Conservation (phyloP, 2,797 vertebrate genomes). For the Poeciliopsis infans region DNA sequence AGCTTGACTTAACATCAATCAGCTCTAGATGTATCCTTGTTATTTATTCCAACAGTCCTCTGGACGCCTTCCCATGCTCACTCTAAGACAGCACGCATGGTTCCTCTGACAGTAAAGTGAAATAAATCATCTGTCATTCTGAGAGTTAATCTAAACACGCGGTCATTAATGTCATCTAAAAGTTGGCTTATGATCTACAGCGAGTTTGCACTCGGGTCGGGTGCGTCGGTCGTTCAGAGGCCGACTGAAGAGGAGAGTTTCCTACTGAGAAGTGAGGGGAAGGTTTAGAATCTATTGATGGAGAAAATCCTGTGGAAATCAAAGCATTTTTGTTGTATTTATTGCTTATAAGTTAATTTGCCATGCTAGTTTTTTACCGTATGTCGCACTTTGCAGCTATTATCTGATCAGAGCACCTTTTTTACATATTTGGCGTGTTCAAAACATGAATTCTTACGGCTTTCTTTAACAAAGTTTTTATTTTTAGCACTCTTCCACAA, state of each 20-base stretch:
- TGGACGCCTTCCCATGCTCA: conserved; percentile 23
- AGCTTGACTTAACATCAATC: conserved; percentile 32
- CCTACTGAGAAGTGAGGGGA: background rate
- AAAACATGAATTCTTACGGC: background rate
- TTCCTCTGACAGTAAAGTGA: conserved; percentile 27
- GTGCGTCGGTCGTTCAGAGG: conserved; percentile 5
- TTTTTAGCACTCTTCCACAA: background rate
- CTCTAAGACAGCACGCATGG: background rate
- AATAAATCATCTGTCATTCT: conserved; percentile 34
- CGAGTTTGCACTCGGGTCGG: conserved; percentile 12
- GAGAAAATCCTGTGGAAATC: background rate
- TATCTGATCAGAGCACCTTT: background rate
- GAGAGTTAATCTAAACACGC: conserved; percentile 28
- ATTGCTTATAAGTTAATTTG: background rate
- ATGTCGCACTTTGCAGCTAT: background rate
- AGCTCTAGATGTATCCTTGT: conserved; percentile 25
- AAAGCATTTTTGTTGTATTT: background rate
- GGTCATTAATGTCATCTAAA: conserved; percentile 39
- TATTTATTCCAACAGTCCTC: conserved; percentile 9
- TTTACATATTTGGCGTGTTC: background rate
- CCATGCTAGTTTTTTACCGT: too few species aligned
- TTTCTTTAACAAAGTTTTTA: background rate
- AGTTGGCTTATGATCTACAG: conserved; percentile 29
- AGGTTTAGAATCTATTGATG: conserved; percentile 1
- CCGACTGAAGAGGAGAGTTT: conserved; percentile 8